Evolutionary conservation across 2,797 vertebrate genomes (phyloP), one percentile per base, ranked within the genome.

Genomic region (Eospalax fontanierii): DNA sequence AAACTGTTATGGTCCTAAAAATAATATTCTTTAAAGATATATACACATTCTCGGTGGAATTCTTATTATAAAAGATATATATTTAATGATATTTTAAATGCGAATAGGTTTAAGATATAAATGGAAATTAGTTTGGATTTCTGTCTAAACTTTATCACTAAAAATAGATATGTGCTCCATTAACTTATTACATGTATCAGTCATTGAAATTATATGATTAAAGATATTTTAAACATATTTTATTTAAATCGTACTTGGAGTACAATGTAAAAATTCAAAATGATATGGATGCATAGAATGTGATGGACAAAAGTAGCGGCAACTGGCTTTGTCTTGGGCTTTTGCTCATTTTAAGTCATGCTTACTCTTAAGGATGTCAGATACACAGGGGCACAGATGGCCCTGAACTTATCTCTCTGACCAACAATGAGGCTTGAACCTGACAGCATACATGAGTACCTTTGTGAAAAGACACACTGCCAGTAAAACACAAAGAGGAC

Each of bases 121-220:
- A 82, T 85, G 24, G 57, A 93, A 92, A 84, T 82, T 80, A 76
- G 87, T 84, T 91, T 89, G 66, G 73, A 74, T 93, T 93, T 95
- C 22, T 81, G 18, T n/a, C 6, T 8, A 90, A 95, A 22, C 28
- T 70, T 63, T 22, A 94, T 21, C 28, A 92, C 38, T 82, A 78
- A 87, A 70, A 74, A 63, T n/a, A 79, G 8, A 79, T n/a, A 28
- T 1, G 43, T 24, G 2, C 14, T 85, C 59, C 12, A 92, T 87
- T 96, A 68, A 73, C 35, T 78, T 81, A 84, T 57, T 66, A 22
- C 4, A 94, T 3, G 46, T 82, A 63, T 63, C 83, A 28, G 16
- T 78, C 15, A 90, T 3, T 46, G n/a, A 71, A 81, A 6, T 73
- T 40, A 75, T 6, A 28, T 75, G 18, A 75, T 28, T 66, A 30